phyloP scores from a whole-genome alignment of 2,797 vertebrate genomes.

The Scarus forsteni region DNA sequence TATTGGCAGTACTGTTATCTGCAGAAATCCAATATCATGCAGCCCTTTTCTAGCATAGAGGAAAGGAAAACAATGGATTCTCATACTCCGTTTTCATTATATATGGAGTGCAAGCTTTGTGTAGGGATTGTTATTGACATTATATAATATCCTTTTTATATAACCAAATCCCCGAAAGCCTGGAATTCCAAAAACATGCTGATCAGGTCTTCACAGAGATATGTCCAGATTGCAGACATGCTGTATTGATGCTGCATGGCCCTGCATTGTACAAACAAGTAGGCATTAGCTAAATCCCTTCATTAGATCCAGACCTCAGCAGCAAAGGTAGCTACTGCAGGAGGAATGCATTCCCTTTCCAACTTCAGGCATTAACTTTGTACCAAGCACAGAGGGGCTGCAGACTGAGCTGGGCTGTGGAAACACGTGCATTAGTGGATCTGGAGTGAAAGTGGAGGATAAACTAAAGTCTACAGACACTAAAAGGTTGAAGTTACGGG shows the following conservation, averaged over 20 bases:
- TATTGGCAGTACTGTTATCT: no score
- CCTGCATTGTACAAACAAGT: constrained; percentile 7
- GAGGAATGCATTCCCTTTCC: constrained; percentile 51
- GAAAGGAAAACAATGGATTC: no score
- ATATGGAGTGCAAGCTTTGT: no score
- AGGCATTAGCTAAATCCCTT: constrained; percentile 19
- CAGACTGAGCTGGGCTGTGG: constrained; percentile 32
- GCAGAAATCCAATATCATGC: no score
- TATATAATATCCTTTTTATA: no score
- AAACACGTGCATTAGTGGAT: constrained; percentile 75
- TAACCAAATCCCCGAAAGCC: no score
- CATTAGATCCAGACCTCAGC: constrained; percentile 27
- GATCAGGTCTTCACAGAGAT: not conserved
- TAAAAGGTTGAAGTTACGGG: constrained; percentile 15
- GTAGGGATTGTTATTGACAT: no score
- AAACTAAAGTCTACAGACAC: constrained; percentile 23
- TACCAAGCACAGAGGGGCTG: constrained; percentile 59
- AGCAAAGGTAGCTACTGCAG: constrained; percentile 31
- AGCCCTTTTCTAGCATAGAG: no score
- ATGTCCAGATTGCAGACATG: constrained; percentile 19
- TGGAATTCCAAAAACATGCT: not conserved
- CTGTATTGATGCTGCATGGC: not conserved
- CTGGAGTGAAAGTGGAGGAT: constrained; percentile 59
- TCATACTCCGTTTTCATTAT: no score
- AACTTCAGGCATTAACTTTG: constrained; percentile 54